Evolutionary conservation across 2,113 vertebrate species (phyloP), one percentile per base, ranked within the genome.

Genomic region (Tonatia bakeri): DNA sequence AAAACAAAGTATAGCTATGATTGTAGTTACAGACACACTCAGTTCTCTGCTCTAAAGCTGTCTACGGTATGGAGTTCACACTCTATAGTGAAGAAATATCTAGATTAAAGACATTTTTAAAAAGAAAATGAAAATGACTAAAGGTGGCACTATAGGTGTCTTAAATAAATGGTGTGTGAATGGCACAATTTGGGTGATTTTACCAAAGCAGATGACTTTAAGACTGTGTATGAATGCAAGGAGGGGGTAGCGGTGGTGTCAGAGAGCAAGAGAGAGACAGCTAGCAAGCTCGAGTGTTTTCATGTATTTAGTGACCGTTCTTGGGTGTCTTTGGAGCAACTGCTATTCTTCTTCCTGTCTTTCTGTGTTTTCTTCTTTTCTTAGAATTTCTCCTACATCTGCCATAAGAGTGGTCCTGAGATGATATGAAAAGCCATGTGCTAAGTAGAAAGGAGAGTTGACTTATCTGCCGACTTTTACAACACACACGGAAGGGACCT

Each of bases 301-400:
- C 16, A 1, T 45, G 26, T 43, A 17, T 69, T 61, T 88, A 69
- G n/a, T 40, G 88, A 17, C 5, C 22, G 61, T 80, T 52, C 40
- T 4, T 56, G 5, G 14, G 3, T 73, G 7, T 72, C 26, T 89
- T 82, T 80, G 19, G 72, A 59, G 43, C 5, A 64, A 14, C 13
- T 36, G 8, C 56, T 85, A 38, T 22, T 88, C 54, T 67, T 52
- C 31, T 73, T 85, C 26, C 52, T 61, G 1, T 54, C 22, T 83
- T 81, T 69, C 52, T 73, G 22, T 54, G 8, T 80, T 70, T 83
- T 64, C 54, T 94, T 91, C 22, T 81, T 92, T 90, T 52, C 11
- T 75, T 59, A 77, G n/a, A 81, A 72, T 91, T 90, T 87, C 50
- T 94, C 14, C 52, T 91, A 50, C 69, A n/a, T 91, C 87, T 93